Conservation (phyloP, 2,113 vertebrate species). For the Nerophis lumbriciformis region DNA sequence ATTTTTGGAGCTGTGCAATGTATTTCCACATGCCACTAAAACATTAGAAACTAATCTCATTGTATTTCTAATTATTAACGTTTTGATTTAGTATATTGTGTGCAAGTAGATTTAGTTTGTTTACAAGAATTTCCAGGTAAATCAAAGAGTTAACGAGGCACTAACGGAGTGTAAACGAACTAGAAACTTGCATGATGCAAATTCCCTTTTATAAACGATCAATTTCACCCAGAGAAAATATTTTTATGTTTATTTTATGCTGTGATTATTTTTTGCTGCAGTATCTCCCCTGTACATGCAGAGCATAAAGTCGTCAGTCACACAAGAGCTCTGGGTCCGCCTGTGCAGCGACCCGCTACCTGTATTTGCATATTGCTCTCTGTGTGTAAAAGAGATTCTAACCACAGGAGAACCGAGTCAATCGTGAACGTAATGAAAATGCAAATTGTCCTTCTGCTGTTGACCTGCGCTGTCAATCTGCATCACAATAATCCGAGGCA, state of each 20-base stretch:
- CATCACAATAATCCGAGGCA: constrained; percentile 27
- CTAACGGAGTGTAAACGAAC: neutral
- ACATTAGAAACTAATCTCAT: too few relatives aligned
- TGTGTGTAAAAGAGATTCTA: constrained; percentile 13
- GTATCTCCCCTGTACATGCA: neutral
- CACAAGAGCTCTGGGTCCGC: neutral
- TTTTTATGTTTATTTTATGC: neutral
- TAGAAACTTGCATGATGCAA: too few relatives aligned
- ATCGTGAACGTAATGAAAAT: constrained; percentile 62
- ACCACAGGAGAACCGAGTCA: constrained; percentile 35
- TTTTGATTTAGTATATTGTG: too few relatives aligned
- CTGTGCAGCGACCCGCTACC: neutral
- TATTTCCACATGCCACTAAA: too few relatives aligned
- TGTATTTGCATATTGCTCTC: constrained; percentile 1
- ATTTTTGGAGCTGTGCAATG: too few relatives aligned
- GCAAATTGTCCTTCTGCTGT: constrained; percentile 49
- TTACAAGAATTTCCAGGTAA: neutral
- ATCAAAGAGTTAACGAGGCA: neutral
- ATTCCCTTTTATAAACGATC: neutral
- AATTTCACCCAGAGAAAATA: neutral
- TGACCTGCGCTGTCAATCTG: constrained; percentile 54
- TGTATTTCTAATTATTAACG: too few relatives aligned
- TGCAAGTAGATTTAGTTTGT: neutral
- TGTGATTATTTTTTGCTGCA: constrained; percentile 2
- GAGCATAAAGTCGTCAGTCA: constrained; percentile 21